Evolutionary conservation across 2,888 invertebrate species (phyloP), one percentile per base, ranked within the genome.

Genomic region (Caenorhabditis sp.): DNA sequence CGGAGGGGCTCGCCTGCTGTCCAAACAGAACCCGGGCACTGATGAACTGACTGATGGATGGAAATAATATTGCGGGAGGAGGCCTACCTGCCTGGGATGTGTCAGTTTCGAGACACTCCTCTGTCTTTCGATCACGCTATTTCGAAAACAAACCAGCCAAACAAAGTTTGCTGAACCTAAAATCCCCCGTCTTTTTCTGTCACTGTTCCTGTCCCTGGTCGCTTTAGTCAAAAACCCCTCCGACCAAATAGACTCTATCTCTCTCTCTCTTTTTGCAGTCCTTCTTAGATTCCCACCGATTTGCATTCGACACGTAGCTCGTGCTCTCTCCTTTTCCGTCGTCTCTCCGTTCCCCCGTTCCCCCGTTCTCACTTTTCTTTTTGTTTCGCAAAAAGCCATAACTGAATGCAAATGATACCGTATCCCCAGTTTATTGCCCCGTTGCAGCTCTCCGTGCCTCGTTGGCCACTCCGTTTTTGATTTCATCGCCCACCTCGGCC

Each of bases 31-130:
- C 58, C 68, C 48, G 22, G 32, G 32, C 41, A 39, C 39, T 58
- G 66, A 58, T 30, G 39, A 41, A 58, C 66, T 66, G 66, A 58
- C 46, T 68, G 68, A 56, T 53, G 46, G 50, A 45, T 58, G 50
- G 56, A 68, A 68, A 58, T 68, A 68, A 63, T 63, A 63, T 63
- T 58, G 66, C 46, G 65, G 46, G 53, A 63, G 62, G 27, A 39
- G 39, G 45, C 41, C 45, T 45, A 22, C 45, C 32, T 22, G 26
- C 39, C 13, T 2, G 41, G 32, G 43, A 20, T 52, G n/a, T 66
- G 66, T 56, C 66, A 66, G 56, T 65, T 65, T 46, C 53, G 58
- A 53, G 26, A 26, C 46, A 30, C 35, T 35, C 8, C 17, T 15
- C 41, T 6, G 11, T 53, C 53, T 55, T 11, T 32, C 32, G 15